Evolutionary conservation across 2,888 invertebrate species (phyloP).

Genomic region (Agrypnus murinus): DNA sequence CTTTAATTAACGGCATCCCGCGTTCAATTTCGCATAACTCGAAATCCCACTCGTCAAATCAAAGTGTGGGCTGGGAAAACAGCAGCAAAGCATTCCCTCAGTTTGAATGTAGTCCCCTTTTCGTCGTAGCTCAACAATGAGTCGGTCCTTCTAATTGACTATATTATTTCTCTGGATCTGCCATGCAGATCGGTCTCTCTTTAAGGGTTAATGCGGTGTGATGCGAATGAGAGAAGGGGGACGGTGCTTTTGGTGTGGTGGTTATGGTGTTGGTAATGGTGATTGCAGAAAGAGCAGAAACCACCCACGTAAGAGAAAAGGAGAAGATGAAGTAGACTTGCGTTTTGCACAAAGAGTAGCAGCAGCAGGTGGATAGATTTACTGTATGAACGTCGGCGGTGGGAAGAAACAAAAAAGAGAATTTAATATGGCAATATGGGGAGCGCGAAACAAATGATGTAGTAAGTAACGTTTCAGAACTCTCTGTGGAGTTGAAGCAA

Average conservation of each 20-base stretch:
- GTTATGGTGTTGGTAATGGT: no score
- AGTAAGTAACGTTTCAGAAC: neutral
- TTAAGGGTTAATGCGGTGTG: conserved; percentile 23
- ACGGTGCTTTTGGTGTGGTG: conserved; percentile 5
- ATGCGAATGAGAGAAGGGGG: no score
- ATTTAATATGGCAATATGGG: conserved; percentile 21
- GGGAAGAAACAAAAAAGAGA: conserved; percentile 14
- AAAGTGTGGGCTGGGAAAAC: conserved; percentile 31
- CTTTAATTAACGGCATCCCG: conserved; percentile 27
- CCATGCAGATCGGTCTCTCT: conserved; percentile 25
- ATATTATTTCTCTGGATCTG: conserved; percentile 42
- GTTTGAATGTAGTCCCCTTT: conserved; percentile 38
- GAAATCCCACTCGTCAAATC: conserved; percentile 16
- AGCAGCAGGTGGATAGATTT: conserved; percentile 18
- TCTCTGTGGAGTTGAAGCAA: neutral
- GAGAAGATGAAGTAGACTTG: neutral
- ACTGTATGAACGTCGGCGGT: conserved; percentile 1
- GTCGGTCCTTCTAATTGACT: conserved; percentile 50
- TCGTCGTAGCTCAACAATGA: conserved; percentile 46
- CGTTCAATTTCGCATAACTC: conserved; percentile 23
- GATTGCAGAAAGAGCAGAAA: conserved; percentile 31
- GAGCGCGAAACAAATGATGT: neutral
- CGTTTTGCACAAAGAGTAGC: no score
- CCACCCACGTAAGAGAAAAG: neutral
- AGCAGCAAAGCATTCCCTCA: conserved; percentile 29